A percentile compares a stretch with the other conserved stretches of the same genome.
Conservation (phyloP, 2,888 invertebrate species). For the Lumbricus terrestris region DNA sequence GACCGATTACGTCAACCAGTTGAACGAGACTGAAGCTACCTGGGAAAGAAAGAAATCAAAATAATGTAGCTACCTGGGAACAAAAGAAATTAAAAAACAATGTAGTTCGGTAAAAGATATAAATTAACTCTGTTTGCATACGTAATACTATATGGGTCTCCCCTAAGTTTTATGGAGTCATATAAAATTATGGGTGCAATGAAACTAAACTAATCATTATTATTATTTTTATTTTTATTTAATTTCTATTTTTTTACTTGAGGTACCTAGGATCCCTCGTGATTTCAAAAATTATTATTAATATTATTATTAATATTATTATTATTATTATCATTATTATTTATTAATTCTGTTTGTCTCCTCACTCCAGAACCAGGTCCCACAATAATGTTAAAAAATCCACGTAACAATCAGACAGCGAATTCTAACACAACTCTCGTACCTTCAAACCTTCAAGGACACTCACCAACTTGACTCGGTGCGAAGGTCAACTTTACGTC, state of each 20-base stretch:
- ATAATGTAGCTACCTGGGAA: background rate
- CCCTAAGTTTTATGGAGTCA: too few relatives aligned
- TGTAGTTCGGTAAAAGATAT: background rate
- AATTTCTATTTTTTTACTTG: too few relatives aligned
- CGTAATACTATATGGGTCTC: too few relatives aligned
- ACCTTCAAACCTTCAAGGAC: background rate
- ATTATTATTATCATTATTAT: too few relatives aligned
- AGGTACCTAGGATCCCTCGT: too few relatives aligned
- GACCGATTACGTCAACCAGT: conserved; percentile 53
- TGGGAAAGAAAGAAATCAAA: conserved; percentile 31
- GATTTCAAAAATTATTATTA: too few relatives aligned
- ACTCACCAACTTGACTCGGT: conserved; percentile 57
- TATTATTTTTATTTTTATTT: too few relatives aligned
- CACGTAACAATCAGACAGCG: background rate
- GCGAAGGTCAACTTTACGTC: conserved; percentile 57
- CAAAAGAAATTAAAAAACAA: background rate
- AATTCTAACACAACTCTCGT: background rate
- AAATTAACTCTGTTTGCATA: too few relatives aligned
- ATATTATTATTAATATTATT: too few relatives aligned
- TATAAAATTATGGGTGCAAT: too few relatives aligned
- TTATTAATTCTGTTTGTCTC: background rate
- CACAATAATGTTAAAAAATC: background rate
- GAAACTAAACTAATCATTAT: too few relatives aligned
- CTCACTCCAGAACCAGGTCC: background rate
- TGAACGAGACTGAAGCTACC: conserved; percentile 55